Base-by-base conservation (phyloP, 2,113 vertebrate genomes). In the Callipepla squamata region DNA sequence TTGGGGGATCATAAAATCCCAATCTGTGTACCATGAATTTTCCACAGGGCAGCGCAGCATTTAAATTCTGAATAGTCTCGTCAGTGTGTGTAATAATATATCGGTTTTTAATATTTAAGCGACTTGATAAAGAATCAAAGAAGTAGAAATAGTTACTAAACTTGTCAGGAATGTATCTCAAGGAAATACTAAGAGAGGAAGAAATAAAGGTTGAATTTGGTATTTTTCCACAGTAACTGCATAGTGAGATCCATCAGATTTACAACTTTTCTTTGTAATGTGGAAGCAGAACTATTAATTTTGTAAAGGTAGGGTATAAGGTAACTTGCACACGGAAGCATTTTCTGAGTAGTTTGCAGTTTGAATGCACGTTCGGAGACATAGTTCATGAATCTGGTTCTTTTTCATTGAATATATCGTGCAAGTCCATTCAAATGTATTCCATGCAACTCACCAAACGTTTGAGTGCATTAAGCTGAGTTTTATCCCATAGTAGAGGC, bases 331-430 rank as follows among this genome's bases (percentile, higher is more conserved):
- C 62, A 68, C 17, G 40, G 22, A 28, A 61, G 20, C 10, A 32
- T 82, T 81, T 90, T 74, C 25, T 86, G 63, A 67, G 63, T 45
- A 53, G 30, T 17, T 38, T 38, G 55, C 9, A 8, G 36, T 63
- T 86, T 0, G 2, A 34, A 13, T 3, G 1, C 28, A 34, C 0
- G 0, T 78, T 67, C 19, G 38, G 57, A 72, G 74, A 7, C 34
- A 15, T 58, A 19, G 47, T 47, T 53, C 26, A 34, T 7, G 25
- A 12, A 22, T 84, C 13, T n/a, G 7, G 48, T 69, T 53, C 11
- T 58, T 87, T 80, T 63, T 23, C 26, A 50, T 25, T 55, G 17
- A 12, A 6, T 42, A 78, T 45, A 67, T 3, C 38, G 76, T 72
- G 42, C 11, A 68, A 78, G 30, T 50, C 19, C 50, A 3, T 80